phyloP scores from a whole-genome alignment of 1,140 invertebrate genomes.

The Calephelis nemesis region DNA sequence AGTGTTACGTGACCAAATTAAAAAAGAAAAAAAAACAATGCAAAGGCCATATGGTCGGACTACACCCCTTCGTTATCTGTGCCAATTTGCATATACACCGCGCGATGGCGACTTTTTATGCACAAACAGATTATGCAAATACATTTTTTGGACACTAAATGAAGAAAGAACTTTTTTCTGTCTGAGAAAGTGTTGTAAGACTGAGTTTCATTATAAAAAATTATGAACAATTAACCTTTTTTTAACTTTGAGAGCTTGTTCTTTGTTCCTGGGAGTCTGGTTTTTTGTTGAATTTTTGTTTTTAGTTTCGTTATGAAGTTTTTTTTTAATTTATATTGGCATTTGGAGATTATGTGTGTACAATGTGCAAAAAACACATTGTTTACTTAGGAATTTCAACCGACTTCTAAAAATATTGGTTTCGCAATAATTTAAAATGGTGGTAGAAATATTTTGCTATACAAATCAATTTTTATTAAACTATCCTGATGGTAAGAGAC shows the following conservation, averaged over 20 bases:
- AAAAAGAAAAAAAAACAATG: conserved; percentile 54
- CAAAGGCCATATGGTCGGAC: conserved; percentile 38
- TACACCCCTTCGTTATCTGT: conserved; percentile 44
- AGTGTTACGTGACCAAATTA: conserved; percentile 59
- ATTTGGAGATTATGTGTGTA: no score
- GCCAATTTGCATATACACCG: conserved; percentile 58
- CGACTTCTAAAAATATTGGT: no score
- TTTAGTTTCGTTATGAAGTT: neutral
- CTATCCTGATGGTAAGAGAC: no score
- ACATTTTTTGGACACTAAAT: conserved; percentile 65
- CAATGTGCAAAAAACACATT: no score
- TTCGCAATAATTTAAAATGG: no score
- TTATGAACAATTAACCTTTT: conserved; percentile 32
- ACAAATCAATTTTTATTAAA: no score
- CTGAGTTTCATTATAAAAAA: conserved; percentile 34
- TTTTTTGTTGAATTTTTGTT: conserved; percentile 12
- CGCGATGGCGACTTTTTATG: conserved; percentile 66
- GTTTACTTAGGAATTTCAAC: no score
- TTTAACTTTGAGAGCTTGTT: conserved; percentile 15
- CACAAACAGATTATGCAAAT: conserved; percentile 67
- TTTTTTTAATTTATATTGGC: no score
- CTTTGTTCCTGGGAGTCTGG: conserved; percentile 1
- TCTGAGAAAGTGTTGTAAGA: conserved; percentile 40
- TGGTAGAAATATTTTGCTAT: no score
- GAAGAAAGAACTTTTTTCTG: conserved; percentile 42